phyloP scores from a whole-genome alignment of 64 coral and sea anemone species.

The Acropora tenuis region DNA sequence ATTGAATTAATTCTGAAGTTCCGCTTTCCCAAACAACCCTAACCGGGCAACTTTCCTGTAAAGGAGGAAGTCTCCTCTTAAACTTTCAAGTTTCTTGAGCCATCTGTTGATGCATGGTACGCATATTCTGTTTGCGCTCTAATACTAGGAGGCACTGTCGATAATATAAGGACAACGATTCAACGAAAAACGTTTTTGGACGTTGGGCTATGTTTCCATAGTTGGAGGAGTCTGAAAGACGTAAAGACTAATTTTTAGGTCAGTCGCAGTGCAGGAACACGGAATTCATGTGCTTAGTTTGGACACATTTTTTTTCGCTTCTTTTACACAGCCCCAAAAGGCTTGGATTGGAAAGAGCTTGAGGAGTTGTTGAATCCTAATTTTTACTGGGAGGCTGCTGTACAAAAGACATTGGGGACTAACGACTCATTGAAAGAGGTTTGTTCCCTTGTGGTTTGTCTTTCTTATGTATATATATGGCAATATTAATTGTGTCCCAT shows the following conservation, averaged over 20 bases:
- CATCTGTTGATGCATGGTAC: too few species aligned
- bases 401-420: slow-evolving; percentile 40
- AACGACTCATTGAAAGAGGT: slow-evolving; percentile 14
- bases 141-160: neutral
- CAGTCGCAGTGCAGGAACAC: neutral
- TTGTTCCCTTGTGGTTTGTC: neutral
- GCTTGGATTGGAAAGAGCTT: slow-evolving; percentile 52
- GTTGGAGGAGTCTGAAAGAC: neutral
- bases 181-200: neutral
- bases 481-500: neutral
- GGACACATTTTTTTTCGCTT: neutral
- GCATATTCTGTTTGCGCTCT: neutral
- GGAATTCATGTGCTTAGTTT: neutral
- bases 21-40: too few species aligned
- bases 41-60: too few species aligned
- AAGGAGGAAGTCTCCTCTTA: too few species aligned
- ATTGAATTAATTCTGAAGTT: too few species aligned
- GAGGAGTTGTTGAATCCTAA: slow-evolving; percentile 47
- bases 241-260: neutral
- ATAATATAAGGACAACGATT: neutral
- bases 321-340: neutral
- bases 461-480: too few species aligned
- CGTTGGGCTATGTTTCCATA: too few species aligned
- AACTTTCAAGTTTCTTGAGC: too few species aligned
- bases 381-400: slow-evolving; percentile 56